Percentiles rank a stretch among this genome's conserved stretches.
phyloP scores from a whole-genome alignment of 1,140 invertebrate species.

The Portunus trituberculatus region DNA sequence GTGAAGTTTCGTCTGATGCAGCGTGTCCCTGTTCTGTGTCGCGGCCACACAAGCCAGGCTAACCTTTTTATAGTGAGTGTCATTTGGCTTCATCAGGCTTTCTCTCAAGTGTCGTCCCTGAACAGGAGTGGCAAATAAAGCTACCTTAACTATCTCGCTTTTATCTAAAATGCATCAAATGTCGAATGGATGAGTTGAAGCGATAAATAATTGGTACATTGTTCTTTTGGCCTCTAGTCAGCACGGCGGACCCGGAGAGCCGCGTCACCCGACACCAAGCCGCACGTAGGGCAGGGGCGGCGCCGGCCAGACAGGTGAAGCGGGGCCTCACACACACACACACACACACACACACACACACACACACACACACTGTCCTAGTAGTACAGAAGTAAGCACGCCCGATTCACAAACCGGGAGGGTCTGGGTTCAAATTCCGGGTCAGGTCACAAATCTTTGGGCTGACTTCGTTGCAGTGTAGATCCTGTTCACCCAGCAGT shows the following conservation, averaged over 20 bases:
- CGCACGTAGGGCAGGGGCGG: not conserved
- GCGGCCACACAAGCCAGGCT: not conserved
- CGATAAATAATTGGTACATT: conserved; percentile 15
- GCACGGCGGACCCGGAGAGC: not conserved
- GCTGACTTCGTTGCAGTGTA: too few relatives aligned
- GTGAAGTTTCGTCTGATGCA: too few relatives aligned
- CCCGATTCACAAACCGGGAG: too few relatives aligned
- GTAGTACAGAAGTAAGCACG: too few relatives aligned
- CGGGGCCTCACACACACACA: not conserved
- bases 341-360: not conserved
- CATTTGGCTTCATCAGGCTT: not conserved
- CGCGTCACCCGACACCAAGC: not conserved
- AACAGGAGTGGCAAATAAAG: not conserved
- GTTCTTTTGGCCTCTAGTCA: not conserved
- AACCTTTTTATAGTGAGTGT: not conserved
- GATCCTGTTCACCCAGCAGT: too few relatives aligned
- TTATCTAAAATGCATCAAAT: conserved; percentile 10
- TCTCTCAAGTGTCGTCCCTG: not conserved
- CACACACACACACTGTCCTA: too few relatives aligned
- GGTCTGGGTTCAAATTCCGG: too few relatives aligned
- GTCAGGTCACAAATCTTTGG: too few relatives aligned
- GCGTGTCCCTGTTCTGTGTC: too few relatives aligned
- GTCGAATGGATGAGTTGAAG: not conserved
- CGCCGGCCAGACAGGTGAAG: not conserved
- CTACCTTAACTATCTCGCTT: not conserved